These are phyloP conservation scores for Drosophila prosaltans DNA, from an alignment of 1,140 invertebrate genomes.

Conservation along the genomic window DNA sequence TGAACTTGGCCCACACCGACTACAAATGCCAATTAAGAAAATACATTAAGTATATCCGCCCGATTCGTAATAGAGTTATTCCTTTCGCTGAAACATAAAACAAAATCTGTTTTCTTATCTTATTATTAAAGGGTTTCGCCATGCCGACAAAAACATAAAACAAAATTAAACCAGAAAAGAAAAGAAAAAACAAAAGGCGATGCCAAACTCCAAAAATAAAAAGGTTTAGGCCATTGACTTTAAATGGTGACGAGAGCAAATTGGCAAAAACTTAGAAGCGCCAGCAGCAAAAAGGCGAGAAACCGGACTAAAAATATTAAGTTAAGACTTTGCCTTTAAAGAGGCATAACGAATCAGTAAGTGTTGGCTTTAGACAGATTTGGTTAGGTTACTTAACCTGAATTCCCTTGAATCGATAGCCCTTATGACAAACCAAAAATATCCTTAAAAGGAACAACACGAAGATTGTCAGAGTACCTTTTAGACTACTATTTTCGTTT, in stretches of 20 bases:
- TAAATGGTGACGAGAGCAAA: constrained; percentile 16
- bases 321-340: constrained; percentile 39
- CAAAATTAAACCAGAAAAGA: neutral
- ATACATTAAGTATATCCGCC: constrained; percentile 1
- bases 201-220: constrained; percentile 24
- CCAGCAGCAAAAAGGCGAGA: constrained; percentile 15
- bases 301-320: too few species aligned
- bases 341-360: neutral
- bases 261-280: constrained; percentile 8
- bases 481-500: constrained; percentile 24
- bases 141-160: constrained; percentile 32
- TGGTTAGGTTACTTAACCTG: too few species aligned
- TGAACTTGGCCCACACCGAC: constrained; percentile 43
- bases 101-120: constrained; percentile 61
- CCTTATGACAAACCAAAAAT: neutral
- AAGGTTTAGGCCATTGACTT: constrained; percentile 52
- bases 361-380: too few species aligned
- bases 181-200: constrained; percentile 29
- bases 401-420: neutral
- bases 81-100: constrained; percentile 53
- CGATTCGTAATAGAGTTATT: constrained; percentile 71
- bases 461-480: too few species aligned
- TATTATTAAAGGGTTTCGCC: constrained; percentile 67
- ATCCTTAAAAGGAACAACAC: too few species aligned
- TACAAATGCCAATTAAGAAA: constrained; percentile 6